These are phyloP conservation scores for Hyalella azteca DNA, from an alignment of 2,888 invertebrate species.

Conservation along the genomic window DNA sequence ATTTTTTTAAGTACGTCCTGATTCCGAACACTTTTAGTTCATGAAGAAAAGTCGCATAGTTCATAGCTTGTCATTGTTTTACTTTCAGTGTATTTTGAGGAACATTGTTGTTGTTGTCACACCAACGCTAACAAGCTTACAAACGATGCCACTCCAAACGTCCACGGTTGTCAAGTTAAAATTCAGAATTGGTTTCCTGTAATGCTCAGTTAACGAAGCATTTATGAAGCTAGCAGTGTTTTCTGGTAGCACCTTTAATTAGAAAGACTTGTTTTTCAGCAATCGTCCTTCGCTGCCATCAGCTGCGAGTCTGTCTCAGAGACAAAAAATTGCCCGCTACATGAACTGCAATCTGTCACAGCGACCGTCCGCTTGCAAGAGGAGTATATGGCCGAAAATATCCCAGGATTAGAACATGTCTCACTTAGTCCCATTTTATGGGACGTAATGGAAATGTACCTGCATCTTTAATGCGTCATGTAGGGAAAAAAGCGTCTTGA, in stretches of 20 bases:
- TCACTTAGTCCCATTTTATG: conserved; percentile 16
- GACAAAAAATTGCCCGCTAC: not conserved
- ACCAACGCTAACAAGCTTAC: no score
- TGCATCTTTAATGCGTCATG: conserved; percentile 18
- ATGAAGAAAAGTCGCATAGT: no score
- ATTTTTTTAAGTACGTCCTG: no score
- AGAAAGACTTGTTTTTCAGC: not conserved
- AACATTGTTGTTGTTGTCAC: no score
- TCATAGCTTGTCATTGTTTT: no score
- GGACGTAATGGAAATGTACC: conserved; percentile 7
- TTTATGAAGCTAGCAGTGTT: no score
- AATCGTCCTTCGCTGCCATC: not conserved
- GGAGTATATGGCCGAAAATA: not conserved
- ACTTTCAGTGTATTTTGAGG: no score
- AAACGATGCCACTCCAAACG: no score
- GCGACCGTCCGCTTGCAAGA: not conserved
- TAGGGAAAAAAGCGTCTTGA: not conserved
- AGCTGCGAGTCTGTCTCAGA: not conserved
- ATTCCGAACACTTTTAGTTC: no score
- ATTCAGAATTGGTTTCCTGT: not conserved
- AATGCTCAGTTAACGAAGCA: no score
- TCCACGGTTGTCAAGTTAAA: no score
- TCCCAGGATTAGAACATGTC: conserved; percentile 22
- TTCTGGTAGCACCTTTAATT: no score
- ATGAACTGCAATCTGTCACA: conserved; percentile 28